phyloP scores from a whole-genome alignment of 2,113 vertebrate species.

The Megalops atlanticus region DNA sequence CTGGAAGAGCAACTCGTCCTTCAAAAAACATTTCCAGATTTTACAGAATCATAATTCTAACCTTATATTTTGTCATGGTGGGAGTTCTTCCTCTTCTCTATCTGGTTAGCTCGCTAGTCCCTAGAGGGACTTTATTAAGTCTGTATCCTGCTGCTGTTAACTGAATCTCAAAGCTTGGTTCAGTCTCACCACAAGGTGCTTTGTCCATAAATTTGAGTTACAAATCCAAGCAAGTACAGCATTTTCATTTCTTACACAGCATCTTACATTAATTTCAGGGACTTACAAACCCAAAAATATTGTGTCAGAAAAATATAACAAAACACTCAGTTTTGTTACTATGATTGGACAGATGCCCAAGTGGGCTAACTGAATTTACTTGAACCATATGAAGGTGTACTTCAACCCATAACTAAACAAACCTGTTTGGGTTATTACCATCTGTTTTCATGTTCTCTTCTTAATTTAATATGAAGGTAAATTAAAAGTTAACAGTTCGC shows the following conservation, averaged over 20 bases:
- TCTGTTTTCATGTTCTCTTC: not conserved
- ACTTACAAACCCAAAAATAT: not conserved
- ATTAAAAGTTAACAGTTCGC: not conserved
- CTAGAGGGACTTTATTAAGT: not conserved
- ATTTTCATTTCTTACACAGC: not conserved
- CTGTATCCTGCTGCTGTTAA: not conserved
- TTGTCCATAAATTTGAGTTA: not conserved
- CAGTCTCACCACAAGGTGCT: not conserved
- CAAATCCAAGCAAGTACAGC: not conserved
- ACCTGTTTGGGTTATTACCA: not conserved
- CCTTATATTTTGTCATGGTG: not conserved
- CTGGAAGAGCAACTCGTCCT: not conserved
- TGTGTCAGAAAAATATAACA: not conserved
- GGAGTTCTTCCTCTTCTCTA: not conserved
- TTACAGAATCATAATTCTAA: not conserved
- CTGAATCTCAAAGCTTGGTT: not conserved
- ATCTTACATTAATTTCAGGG: not conserved
- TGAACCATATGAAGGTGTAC: not conserved
- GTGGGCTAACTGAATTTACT: not conserved
- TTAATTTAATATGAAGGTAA: not conserved
- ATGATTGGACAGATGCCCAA: not conserved
- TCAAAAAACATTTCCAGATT: not conserved
- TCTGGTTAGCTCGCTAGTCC: no score
- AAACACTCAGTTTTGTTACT: not conserved
- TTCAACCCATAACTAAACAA: no score